Evolutionary conservation across 1,140 invertebrate genomes (phyloP).

Genomic region (Zaprionus ornatus): DNA sequence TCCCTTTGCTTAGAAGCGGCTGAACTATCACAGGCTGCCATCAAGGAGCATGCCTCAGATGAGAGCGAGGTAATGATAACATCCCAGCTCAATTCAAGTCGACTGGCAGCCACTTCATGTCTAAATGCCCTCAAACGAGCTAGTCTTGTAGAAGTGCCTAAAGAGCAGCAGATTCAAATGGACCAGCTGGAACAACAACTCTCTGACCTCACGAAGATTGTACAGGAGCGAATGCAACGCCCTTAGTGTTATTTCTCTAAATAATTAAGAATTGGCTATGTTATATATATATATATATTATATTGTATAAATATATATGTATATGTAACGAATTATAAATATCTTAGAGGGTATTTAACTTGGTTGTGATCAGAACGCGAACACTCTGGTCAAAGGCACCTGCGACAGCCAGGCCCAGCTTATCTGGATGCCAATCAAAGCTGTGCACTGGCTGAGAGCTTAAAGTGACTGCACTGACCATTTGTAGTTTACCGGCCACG

Average conservation of each 20-base stretch:
- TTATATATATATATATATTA: constrained; percentile 14
- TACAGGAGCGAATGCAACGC: constrained; percentile 57
- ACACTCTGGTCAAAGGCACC: constrained; percentile 96
- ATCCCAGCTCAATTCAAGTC: constrained; percentile 86
- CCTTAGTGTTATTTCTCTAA: constrained; percentile 8
- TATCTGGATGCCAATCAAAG: constrained; percentile 96
- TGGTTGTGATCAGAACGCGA: constrained; percentile 94
- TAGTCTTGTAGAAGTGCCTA: constrained; percentile 51
- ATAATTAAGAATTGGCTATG: neutral
- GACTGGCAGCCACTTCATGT: constrained; percentile 85
- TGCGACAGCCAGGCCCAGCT: constrained; percentile 93
- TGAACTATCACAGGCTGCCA: constrained; percentile 79
- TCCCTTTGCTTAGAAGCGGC: constrained; percentile 84
- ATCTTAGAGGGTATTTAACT: constrained; percentile 88
- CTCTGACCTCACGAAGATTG: constrained; percentile 45
- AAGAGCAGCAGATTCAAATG: constrained; percentile 52
- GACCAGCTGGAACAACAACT: constrained; percentile 50
- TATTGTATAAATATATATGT: constrained; percentile 11
- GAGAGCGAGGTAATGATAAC: constrained; percentile 76
- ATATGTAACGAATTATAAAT: neutral
- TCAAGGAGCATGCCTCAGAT: constrained; percentile 59
- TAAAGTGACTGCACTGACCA: constrained; percentile 92
- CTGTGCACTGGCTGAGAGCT: constrained; percentile 95
- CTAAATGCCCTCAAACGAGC: constrained; percentile 60
- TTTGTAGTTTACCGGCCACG: constrained; percentile 89